Percentiles rank a stretch among this genome's conserved stretches.
These are phyloP conservation scores for Hydrochoerus hydrochaeris DNA, from an alignment of 2,113 vertebrate species.

Conservation along the genomic window DNA sequence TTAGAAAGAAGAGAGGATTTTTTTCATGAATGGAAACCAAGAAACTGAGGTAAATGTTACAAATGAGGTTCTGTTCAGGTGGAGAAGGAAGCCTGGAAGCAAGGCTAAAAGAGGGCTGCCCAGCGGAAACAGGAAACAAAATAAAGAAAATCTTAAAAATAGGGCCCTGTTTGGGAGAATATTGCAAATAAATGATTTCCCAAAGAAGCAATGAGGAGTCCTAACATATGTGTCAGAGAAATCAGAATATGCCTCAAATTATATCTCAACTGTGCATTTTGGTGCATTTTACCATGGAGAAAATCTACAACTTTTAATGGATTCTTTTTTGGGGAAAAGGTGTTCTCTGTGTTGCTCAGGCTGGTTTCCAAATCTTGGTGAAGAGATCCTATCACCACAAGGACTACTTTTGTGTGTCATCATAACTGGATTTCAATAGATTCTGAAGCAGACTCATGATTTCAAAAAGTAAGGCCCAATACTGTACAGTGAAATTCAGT, in stretches of 20 bases:
- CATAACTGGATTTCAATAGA: not conserved
- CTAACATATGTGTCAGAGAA: not conserved
- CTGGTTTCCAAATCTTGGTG: not conserved
- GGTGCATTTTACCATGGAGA: not conserved
- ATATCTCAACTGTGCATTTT: not conserved
- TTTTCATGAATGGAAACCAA: not conserved
- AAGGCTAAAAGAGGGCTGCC: not conserved
- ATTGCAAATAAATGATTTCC: not conserved
- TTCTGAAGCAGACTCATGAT: not conserved
- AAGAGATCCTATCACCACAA: not conserved
- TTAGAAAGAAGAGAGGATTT: not conserved
- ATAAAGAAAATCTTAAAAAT: not conserved
- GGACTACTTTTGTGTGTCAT: not conserved
- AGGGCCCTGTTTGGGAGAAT: no score
- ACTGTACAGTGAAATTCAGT: not conserved
- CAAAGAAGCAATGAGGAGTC: not conserved
- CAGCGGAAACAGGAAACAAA: not conserved
- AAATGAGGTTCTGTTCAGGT: not conserved
- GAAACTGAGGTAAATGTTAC: not conserved
- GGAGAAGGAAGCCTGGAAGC: not conserved
- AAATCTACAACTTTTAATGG: not conserved
- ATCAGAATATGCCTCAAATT: not conserved
- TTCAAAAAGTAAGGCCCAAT: not conserved
- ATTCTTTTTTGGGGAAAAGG: not conserved
- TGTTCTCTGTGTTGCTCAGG: not conserved